A percentile compares a stretch with the other conserved stretches of the same genome.
phyloP scores from a whole-genome alignment of 2,888 invertebrate species.

The Tricholauxania praeusta region DNA sequence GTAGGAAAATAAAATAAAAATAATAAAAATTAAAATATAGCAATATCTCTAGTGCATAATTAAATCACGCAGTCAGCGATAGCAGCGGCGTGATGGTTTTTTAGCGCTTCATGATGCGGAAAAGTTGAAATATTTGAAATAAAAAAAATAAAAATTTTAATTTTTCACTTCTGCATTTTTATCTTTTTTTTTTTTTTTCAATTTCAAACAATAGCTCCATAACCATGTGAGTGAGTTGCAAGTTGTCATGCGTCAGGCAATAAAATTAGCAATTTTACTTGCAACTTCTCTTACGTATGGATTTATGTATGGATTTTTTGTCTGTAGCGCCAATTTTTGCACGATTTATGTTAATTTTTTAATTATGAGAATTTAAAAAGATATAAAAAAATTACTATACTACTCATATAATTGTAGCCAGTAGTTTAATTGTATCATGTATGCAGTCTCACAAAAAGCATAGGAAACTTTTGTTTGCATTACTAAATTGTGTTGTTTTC shows the following conservation, averaged over 20 bases:
- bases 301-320: background rate
- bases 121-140: background rate
- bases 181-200: background rate
- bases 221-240: background rate
- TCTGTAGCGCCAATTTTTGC: background rate
- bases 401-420: too few relatives aligned
- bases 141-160: too few relatives aligned
- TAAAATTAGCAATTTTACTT: constrained; percentile 25
- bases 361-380: background rate
- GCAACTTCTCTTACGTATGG: too few relatives aligned
- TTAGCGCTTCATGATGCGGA: constrained; percentile 14
- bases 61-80: background rate
- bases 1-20: constrained; percentile 1
- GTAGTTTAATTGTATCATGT: too few relatives aligned
- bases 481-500: too few relatives aligned
- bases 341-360: constrained; percentile 22
- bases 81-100: background rate
- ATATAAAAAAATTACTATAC: too few relatives aligned
- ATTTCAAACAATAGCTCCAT: background rate
- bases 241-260: constrained; percentile 8
- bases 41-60: background rate
- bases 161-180: background rate
- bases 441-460: too few relatives aligned
- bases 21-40: constrained; percentile 1
- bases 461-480: too few relatives aligned